Base-by-base conservation (phyloP, 2,113 vertebrate species). In the Periophthalmodon schlosseri region DNA sequence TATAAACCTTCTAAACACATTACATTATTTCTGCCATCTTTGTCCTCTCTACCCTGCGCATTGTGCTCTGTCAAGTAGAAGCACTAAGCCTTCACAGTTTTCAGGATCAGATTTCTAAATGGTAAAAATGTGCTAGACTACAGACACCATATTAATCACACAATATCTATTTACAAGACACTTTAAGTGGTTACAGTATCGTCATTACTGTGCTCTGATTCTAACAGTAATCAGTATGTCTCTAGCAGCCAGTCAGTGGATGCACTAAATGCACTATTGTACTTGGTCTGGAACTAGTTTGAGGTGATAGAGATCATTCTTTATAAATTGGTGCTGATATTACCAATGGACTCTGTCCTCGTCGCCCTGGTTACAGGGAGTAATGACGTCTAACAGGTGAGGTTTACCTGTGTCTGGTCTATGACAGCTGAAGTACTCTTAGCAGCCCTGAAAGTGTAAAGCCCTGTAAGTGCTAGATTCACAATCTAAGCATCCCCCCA, bases 381-480 rank as follows among this genome's bases (percentile, higher is more conserved):
- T 81, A 16, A 11, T 81, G 18, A 44, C 18, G 73, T 78, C 86
- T 74, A 78, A 82, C 86, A 91, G 86, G 87, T 84, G 72, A 81
- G 86, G 77, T 78, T 73, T 76, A 84, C 89, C 88, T 87, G 84
- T 49, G 78, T 70, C 66, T 79, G 58, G 82, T 75, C 76, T 49
- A 72, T 70, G 73, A 88, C 23, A 87, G 85, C 81, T 87, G 80
- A 86, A 85, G 58, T 87, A 84, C 77, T 88, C 79, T 88, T 84
- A 87, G 83, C 88, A 89, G 86, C 86, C 82, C 88, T 91, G 88
- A 86, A 89, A 84, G 82, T 86, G 79, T 91, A 89, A 77, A 90
- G 86, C 90, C 91, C 91, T 91, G 85, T 86, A 87, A 60, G 71
- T 89, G 86, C 77, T 83, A 91, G 86, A 90, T 89, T 88, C 70